A percentile compares a stretch with the other conserved stretches of the same genome.
Conservation (phyloP, 2,113 vertebrate genomes). For the Cepphus grylle region DNA sequence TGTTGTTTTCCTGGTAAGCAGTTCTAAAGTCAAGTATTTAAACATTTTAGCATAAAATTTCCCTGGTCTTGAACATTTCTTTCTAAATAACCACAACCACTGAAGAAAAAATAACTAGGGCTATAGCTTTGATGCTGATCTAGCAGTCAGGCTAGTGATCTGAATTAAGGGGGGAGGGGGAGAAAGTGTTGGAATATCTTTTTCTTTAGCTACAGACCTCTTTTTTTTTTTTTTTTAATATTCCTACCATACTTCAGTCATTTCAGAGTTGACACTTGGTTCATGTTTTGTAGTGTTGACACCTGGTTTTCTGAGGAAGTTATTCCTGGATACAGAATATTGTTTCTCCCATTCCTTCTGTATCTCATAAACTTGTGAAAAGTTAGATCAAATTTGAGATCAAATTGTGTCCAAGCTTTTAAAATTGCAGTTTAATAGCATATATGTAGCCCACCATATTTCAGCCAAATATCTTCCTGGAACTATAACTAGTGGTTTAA, state of each 20-base stretch:
- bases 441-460: not conserved
- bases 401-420: not conserved
- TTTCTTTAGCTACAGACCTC: not conserved
- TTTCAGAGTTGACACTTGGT: not conserved
- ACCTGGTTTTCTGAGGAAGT: not conserved
- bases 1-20: conserved; percentile 46
- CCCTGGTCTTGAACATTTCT: conserved; percentile 5
- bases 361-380: conserved; percentile 39
- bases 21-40: conserved; percentile 26
- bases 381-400: conserved; percentile 26
- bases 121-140: not conserved
- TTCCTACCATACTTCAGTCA: not conserved
- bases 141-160: not conserved
- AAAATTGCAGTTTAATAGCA: conserved; percentile 12
- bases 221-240: not conserved
- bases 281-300: not conserved
- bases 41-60: conserved; percentile 6
- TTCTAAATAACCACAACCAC: conserved; percentile 30
- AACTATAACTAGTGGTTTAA: not conserved
- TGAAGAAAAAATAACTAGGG: not conserved
- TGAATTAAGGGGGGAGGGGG: not conserved
- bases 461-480: conserved; percentile 6
- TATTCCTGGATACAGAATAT: conserved; percentile 16
- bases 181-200: not conserved
- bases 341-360: conserved; percentile 4